Evolutionary conservation across 1,140 invertebrate genomes (phyloP), one percentile per base, ranked within the genome.

Genomic region (Drosophila paulistorum): DNA sequence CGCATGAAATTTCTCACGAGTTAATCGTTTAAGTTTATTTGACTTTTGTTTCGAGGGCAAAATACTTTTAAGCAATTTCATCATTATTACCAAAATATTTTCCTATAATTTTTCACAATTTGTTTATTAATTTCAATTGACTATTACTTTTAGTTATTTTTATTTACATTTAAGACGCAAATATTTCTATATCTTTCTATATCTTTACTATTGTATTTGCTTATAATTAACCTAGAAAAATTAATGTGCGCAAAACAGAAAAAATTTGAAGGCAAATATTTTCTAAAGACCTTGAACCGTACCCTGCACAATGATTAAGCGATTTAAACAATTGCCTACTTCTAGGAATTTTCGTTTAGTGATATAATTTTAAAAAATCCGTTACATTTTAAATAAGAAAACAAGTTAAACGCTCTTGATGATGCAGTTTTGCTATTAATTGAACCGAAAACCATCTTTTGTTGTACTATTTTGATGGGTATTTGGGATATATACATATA

Each of bases 251-350:
- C 30, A 58, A 58, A 33, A 23, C n/a, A 51, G 10, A 51, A 20
- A 20, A 11, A 37, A 58, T 37, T 30, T 37, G n/a, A 73, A 55
- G 33, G 39, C 20, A n/a, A n/a, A 59, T 39, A 71, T 41, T 58
- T 54, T 71, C 58, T 17, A 59, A 35, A 35, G 57, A 55, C 74
- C 74, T 77, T 76, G 13, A 76, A 11, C 7, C 64, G 54, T 30
- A 66, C 74, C 65, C 59, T 41, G 7, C 20, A 10, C 20, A 45
- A 3, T 30, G 23, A 67, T 3, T 13, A 1, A 39, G 37, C 0
- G 37, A 39, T 13, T 39, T 1, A 41, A 66, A 54, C 54, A 9
- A 1, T 7, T 45, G 61, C 9, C n/a, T 13, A 33, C 41, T 45
- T 48, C 7, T 11, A 26, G 41, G 26, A 23, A 7, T 0, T 14